phyloP scores from a whole-genome alignment of 2,113 vertebrate genomes.

The Centropristis striata region DNA sequence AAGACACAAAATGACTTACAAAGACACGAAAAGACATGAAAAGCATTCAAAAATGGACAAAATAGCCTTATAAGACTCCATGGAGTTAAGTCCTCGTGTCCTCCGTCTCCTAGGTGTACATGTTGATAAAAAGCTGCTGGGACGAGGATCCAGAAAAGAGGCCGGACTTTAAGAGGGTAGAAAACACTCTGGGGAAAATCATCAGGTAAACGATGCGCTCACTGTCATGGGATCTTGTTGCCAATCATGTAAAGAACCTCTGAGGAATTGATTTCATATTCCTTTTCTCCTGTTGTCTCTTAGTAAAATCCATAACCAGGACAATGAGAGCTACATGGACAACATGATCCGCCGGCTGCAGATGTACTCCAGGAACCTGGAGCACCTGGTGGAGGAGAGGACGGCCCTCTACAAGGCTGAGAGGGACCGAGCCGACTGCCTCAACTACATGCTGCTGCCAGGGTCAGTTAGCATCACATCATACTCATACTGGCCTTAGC shows the following conservation, averaged over 20 bases:
- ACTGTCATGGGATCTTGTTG: neutral
- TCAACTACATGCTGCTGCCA: slow-evolving; percentile 98
- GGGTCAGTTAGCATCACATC: slow-evolving; percentile 81
- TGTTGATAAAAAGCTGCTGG: slow-evolving; percentile 93
- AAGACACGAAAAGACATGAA: no score
- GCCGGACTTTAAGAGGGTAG: slow-evolving; percentile 97
- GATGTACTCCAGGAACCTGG: slow-evolving; percentile 95
- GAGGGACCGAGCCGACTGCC: slow-evolving; percentile 93
- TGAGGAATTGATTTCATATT: neutral
- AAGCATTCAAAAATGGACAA: no score
- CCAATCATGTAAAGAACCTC: neutral
- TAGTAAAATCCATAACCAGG: slow-evolving; percentile 93
- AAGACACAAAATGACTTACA: no score
- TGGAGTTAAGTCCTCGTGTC: neutral
- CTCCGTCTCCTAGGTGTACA: slow-evolving; percentile 83
- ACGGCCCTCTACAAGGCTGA: slow-evolving; percentile 96
- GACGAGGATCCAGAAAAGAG: slow-evolving; percentile 97
- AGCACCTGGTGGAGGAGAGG: slow-evolving; percentile 95
- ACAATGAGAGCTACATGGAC: slow-evolving; percentile 96
- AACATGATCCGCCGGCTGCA: slow-evolving; percentile 96
- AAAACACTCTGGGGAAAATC: slow-evolving; percentile 91
- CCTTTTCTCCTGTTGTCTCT: neutral
- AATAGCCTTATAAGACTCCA: no score
- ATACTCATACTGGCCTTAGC: neutral
- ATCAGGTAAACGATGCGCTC: slow-evolving; percentile 87